phyloP scores from a whole-genome alignment of 1,140 invertebrate species.

The Drosophila parabipectinata region DNA sequence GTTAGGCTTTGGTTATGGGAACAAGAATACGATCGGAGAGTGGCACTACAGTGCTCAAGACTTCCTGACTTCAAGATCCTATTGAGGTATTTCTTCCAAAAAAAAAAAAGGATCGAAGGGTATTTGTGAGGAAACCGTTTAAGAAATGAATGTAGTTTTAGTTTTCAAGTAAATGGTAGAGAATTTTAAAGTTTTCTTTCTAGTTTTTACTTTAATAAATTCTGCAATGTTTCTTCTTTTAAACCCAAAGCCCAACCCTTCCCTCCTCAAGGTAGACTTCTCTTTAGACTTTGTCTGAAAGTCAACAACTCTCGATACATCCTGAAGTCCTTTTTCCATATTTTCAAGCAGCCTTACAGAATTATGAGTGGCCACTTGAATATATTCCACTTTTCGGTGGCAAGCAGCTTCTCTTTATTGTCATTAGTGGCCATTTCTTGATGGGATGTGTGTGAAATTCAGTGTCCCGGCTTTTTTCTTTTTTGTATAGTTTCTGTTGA shows the following conservation, averaged over 20 bases:
- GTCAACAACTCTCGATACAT: conserved; percentile 27
- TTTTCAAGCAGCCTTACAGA: conserved; percentile 54
- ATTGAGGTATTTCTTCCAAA: not conserved
- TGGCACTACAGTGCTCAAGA: conserved; percentile 30
- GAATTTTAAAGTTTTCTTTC: no score
- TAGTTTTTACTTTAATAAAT: no score
- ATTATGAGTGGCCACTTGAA: conserved; percentile 70
- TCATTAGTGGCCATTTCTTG: conserved; percentile 51
- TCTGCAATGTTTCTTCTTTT: no score
- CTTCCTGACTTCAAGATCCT: conserved; percentile 36
- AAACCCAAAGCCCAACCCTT: not conserved
- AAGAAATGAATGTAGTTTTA: not conserved
- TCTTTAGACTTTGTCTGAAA: conserved; percentile 1
- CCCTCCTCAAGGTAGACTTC: not conserved
- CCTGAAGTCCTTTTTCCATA: conserved; percentile 32
- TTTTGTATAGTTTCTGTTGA: conserved; percentile 60
- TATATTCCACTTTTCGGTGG: conserved; percentile 45
- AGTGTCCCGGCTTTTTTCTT: conserved; percentile 19
- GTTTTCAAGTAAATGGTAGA: not conserved
- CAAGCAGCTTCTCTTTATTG: conserved; percentile 52
- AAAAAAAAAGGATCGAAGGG: not conserved
- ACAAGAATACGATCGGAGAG: conserved; percentile 33
- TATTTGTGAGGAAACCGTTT: not conserved
- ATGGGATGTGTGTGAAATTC: conserved; percentile 40
- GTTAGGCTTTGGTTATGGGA: conserved; percentile 27